A percentile compares a stretch with the other conserved stretches of the same genome.
phyloP scores from a whole-genome alignment of 2,888 invertebrate genomes.

The Adela reaumurella region DNA sequence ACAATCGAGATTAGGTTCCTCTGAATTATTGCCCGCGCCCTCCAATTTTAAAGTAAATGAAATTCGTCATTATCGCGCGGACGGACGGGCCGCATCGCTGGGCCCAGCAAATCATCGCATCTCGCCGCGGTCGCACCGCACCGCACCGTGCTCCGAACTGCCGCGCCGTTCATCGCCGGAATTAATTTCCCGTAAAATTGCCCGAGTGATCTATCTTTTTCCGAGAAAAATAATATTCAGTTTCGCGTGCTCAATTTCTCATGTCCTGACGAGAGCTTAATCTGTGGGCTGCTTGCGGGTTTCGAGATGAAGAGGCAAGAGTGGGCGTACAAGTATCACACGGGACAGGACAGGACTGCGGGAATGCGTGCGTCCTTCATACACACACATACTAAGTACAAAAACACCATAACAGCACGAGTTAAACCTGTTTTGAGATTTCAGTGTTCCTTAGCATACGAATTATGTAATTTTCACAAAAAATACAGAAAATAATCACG shows the following conservation, averaged over 20 bases:
- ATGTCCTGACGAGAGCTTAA: conserved; percentile 29
- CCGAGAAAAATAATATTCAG: conserved; percentile 43
- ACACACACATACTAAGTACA: too few species aligned
- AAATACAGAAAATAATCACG: too few species aligned
- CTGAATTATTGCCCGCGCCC: conserved; percentile 30
- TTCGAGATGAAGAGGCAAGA: not conserved
- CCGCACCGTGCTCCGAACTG: conserved; percentile 15
- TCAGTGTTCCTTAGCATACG: too few species aligned
- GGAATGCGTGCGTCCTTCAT: too few species aligned
- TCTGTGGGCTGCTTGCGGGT: conserved; percentile 17
- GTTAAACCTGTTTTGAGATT: too few species aligned
- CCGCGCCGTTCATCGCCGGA: conserved; percentile 45
- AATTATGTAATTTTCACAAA: too few species aligned
- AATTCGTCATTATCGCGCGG: conserved; percentile 36
- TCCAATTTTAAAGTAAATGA: conserved; percentile 32
- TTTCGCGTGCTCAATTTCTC: conserved; percentile 29
- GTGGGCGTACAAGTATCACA: too few species aligned
- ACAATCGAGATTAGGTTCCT: conserved; percentile 4
- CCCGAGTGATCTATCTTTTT: conserved; percentile 47
- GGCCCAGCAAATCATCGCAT: conserved; percentile 34
- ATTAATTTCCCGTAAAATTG: conserved; percentile 52
- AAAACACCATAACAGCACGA: too few species aligned
- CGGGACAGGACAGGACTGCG: too few species aligned
- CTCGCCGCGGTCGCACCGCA: conserved; percentile 11
- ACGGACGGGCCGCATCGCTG: not conserved